Evolutionary conservation across 1,140 invertebrate species (phyloP), one percentile per base, ranked within the genome.

Genomic region (Papilio helenus): DNA sequence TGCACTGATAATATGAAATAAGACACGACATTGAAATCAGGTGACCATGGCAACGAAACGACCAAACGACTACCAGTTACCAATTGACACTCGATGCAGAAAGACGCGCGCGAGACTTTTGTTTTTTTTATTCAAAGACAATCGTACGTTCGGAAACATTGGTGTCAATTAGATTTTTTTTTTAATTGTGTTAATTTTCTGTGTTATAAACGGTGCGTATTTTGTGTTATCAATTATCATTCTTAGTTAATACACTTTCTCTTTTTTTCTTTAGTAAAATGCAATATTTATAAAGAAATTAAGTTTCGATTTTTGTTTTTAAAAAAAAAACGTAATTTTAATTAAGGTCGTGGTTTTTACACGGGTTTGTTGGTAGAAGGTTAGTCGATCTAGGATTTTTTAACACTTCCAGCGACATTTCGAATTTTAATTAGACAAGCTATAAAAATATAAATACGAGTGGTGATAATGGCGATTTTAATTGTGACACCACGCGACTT

Each of bases 11-110:
- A 44, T 20, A 42, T 49, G 44, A 46, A 74, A 74, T 74, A 23
- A 73, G 34, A 42, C n/a, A 18, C 72, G 72, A 74, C 72, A 74
- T 74, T 74, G 72, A 74, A 74, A 74, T 9, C 20, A 16, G 44
- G 18, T 74, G 72, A 49, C 72, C 72, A 46, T 73, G 72, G 23
- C 42, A 46, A 49, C 72, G 23, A 49, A 49, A 74, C 42, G 72
- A 10, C 20, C 16, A 14, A 46, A 8, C 42, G 55, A 26, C 23
- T 61, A 12, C 26, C 44, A 74, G 72, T 74, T 10, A 5, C 39
- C 8, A 46, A 49, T 74, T 74, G 72, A 74, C 72, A 74, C 44
- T 20, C 72, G 72, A 29, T 51, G 20, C 26, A 49, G 23, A 46
- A 16, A 46, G 72, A 74, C 72, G 72, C 72, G 42, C n/a, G 72